Base-by-base conservation (phyloP, 1,140 invertebrate species). In the Cecropterus lyciades region DNA sequence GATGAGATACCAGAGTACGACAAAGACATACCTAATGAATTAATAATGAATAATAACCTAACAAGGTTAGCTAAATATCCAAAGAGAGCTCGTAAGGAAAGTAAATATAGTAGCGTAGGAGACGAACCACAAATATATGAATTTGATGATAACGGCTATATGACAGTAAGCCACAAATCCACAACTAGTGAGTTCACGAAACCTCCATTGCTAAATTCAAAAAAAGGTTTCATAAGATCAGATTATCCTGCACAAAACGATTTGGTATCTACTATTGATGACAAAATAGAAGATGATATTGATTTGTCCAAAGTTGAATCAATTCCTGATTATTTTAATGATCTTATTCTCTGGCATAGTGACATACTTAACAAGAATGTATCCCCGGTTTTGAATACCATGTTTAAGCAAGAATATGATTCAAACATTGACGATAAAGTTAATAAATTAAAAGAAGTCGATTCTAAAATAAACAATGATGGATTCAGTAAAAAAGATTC, bases 261-360 rank as follows among this genome's bases (percentile, higher is more conserved):
- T 6, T 30, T 5, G 3, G 8, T 20, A 20, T 20, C 45, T 30
- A n/a, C 20, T 45, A 33, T 10, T 24, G 9, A 20, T 30, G 42
- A 48, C 33, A n/a, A 37, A 37, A 7, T 11, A 11, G 45, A 14
- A 13, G 17, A 48, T 11, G 15, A 27, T 48, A 11, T 37, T 4
- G 10, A 48, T 1, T n/a, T 7, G 15, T 17, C n/a, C 0, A 33
- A 53, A 5, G 0, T 37, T 11, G 10, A 56, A 43, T 13, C 48
- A 5, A 10, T 67, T 53, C 73, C 72, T 15, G 73, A 82, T 55
- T 75, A 75, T 42, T 77, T 79, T 40, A 69, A 60, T 24, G 80
- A 82, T 37, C 51, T 82, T 7, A 27, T 80, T 42, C 69, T 78
- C 60, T 82, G 75, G 77, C 69, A 82, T 52, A 69, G 72, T 15